Conservation (phyloP, 2,888 invertebrate species). For the Amphipoea lucens region DNA sequence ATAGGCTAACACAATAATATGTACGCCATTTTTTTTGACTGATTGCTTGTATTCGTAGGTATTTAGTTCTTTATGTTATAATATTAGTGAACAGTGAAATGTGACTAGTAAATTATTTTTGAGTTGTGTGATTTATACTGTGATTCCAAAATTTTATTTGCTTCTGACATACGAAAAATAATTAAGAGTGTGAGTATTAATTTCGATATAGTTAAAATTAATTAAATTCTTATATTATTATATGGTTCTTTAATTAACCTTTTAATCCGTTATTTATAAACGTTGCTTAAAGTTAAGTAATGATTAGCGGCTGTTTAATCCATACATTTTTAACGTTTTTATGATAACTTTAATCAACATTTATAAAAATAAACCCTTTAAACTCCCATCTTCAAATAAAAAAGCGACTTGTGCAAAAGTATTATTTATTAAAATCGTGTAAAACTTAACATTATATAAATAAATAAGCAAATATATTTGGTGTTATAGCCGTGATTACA, state of each 20-base stretch:
- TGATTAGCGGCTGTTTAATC: background rate
- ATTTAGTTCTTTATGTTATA: slow-evolving; percentile 60
- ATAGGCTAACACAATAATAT: slow-evolving; percentile 47
- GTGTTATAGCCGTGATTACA: slow-evolving; percentile 74
- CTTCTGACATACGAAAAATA: slow-evolving; percentile 58
- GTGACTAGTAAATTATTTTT: slow-evolving; percentile 71
- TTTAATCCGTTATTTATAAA: background rate
- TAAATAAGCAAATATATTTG: slow-evolving; percentile 73
- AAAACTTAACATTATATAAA: slow-evolving; percentile 69
- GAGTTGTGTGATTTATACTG: slow-evolving; percentile 73
- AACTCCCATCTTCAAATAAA: slow-evolving; percentile 24
- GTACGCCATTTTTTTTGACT: slow-evolving; percentile 76
- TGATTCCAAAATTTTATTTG: slow-evolving; percentile 70
- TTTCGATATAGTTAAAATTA: slow-evolving; percentile 62
- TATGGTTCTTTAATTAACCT: slow-evolving; percentile 27
- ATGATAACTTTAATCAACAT: no score
- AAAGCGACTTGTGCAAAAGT: slow-evolving; percentile 40
- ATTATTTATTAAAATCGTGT: slow-evolving; percentile 69
- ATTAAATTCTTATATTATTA: slow-evolving; percentile 69
- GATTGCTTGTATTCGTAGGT: slow-evolving; percentile 70
- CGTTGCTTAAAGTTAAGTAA: background rate
- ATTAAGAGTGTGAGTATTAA: slow-evolving; percentile 68
- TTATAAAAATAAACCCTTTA: no score
- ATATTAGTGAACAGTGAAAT: slow-evolving; percentile 57
- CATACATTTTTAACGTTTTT: no score